Percentiles rank a stretch among this genome's conserved stretches.
phyloP scores from a whole-genome alignment of 2,797 vertebrate genomes.

The Cynodonichthys magdalenae region DNA sequence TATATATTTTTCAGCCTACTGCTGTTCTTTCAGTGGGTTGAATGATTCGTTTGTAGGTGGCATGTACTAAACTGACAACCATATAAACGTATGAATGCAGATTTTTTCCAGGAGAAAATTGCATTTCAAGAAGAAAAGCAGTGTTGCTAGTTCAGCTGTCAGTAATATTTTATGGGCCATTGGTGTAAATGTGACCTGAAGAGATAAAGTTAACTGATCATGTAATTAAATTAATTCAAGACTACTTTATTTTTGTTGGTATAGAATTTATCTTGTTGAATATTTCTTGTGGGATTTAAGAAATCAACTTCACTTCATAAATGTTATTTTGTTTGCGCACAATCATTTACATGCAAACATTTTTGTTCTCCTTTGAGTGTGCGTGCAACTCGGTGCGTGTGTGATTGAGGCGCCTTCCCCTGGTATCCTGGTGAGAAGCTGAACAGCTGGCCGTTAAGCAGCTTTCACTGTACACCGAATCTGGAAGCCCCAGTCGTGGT shows the following conservation, averaged over 20 bases:
- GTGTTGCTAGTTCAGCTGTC: no score
- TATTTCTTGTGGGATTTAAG: background rate
- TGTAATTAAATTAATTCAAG: background rate
- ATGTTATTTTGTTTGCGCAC: background rate
- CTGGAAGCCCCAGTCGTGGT: conserved; percentile 55
- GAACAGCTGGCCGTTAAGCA: conserved; percentile 85
- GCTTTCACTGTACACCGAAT: conserved; percentile 75
- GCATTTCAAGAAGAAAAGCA: background rate
- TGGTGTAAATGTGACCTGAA: background rate
- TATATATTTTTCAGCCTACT: no score
- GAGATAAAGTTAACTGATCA: background rate
- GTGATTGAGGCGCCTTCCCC: conserved; percentile 49
- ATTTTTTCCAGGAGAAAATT: background rate
- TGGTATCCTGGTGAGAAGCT: conserved; percentile 72
- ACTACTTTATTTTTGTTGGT: background rate
- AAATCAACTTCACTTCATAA: background rate
- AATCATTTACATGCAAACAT: background rate
- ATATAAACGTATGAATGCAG: background rate
- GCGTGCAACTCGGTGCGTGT: conserved; percentile 16
- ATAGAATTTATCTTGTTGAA: background rate
- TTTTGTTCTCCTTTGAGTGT: conserved; percentile 10
- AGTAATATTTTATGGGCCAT: background rate
- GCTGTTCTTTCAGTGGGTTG: background rate
- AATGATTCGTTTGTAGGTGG: background rate
- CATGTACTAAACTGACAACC: background rate